phyloP scores from a whole-genome alignment of 2,113 vertebrate species.

The Sander lucioperca region DNA sequence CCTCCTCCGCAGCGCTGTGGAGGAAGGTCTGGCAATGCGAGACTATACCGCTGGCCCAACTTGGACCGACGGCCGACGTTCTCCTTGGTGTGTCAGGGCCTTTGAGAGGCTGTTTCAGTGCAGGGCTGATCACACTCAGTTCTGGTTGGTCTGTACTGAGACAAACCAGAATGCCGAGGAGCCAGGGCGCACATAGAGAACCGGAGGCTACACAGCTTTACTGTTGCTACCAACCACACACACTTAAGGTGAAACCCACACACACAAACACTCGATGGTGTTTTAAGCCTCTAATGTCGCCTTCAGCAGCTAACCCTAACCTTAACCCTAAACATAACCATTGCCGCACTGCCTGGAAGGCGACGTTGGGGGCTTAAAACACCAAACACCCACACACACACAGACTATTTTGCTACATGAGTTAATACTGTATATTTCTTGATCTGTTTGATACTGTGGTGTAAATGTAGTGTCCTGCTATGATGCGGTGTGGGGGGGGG shows the following conservation, averaged over 20 bases:
- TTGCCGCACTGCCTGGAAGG: no score
- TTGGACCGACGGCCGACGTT: no score
- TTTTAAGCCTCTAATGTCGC: no score
- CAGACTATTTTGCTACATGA: conserved; percentile 60
- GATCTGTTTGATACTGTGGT: conserved; percentile 72
- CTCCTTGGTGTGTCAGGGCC: no score
- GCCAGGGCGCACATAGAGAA: no score
- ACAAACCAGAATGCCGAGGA: background rate
- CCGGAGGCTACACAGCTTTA: conserved; percentile 27
- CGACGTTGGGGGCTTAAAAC: no score
- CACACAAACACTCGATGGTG: conserved; percentile 15
- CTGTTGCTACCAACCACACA: conserved; percentile 36
- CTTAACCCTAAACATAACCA: no score
- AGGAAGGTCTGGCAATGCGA: no score
- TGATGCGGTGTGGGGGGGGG: conserved; percentile 20
- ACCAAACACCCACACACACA: background rate
- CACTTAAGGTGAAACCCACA: conserved; percentile 9
- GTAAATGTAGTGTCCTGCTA: conserved; percentile 67
- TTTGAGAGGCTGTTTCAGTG: no score
- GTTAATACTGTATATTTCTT: conserved; percentile 70
- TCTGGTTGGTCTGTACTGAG: background rate
- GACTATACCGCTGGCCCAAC: no score
- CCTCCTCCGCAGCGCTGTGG: no score
- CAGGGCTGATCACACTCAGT: background rate
- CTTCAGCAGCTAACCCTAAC: no score